A percentile compares a stretch with the other conserved stretches of the same genome.
These are phyloP conservation scores for Candoia aspera DNA, from an alignment of 2,113 vertebrate genomes.

Conservation along the genomic window DNA sequence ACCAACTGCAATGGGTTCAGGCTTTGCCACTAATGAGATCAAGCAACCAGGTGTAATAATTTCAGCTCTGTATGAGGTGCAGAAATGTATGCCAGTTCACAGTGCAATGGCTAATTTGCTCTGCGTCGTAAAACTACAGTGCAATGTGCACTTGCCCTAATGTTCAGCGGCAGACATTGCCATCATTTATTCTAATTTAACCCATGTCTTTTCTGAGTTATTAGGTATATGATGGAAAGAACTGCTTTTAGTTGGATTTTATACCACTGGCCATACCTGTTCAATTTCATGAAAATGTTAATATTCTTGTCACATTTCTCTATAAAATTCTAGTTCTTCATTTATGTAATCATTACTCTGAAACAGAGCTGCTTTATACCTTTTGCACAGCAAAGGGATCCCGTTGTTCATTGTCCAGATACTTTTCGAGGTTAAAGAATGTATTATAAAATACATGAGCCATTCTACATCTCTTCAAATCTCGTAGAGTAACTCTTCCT, in stretches of 20 bases:
- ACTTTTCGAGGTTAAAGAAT: constrained; percentile 99
- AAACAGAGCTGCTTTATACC: constrained; percentile 72
- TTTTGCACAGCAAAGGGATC: constrained; percentile 99
- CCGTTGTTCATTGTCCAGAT: constrained; percentile 98
- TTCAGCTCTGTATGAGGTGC: background rate
- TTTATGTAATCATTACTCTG: background rate
- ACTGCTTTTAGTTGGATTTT: background rate
- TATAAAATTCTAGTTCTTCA: background rate
- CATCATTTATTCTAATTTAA: background rate
- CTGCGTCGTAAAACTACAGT: background rate
- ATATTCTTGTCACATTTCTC: background rate
- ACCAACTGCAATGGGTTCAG: background rate
- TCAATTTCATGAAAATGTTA: background rate
- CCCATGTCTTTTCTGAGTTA: background rate
- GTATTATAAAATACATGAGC: constrained; percentile 98
- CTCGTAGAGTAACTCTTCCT: constrained; percentile 92
- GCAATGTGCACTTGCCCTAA: background rate
- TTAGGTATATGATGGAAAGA: background rate
- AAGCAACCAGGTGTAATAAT: background rate
- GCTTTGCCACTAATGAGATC: background rate
- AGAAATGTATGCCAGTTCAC: background rate
- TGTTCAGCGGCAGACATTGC: background rate
- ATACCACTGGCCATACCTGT: background rate
- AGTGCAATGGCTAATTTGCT: background rate
- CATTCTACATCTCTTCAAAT: constrained; percentile 95